Percentiles rank a stretch among this genome's conserved stretches.
These are phyloP conservation scores for Calliscelio sp. DNA, from an alignment of 2,888 invertebrate species.

Conservation along the genomic window DNA sequence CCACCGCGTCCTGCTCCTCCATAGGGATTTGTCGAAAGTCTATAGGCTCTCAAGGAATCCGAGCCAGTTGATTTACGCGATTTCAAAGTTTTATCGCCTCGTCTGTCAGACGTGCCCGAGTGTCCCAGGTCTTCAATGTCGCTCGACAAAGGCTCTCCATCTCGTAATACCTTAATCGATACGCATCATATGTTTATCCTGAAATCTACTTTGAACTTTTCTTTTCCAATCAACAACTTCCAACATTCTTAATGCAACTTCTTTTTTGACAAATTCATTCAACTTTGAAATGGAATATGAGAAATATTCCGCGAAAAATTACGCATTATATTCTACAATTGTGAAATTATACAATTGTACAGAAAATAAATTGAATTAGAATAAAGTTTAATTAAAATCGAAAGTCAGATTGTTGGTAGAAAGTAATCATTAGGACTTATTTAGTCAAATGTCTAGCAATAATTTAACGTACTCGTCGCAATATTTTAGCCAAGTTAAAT, in stretches of 20 bases:
- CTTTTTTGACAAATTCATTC: too few species aligned
- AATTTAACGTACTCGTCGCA: constrained; percentile 41
- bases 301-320: too few species aligned
- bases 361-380: too few species aligned
- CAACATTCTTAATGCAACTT: background rate
- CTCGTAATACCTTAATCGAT: constrained; percentile 46
- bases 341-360: too few species aligned
- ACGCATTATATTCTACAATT: too few species aligned
- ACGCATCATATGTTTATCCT: constrained; percentile 31
- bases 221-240: background rate
- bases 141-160: constrained; percentile 34
- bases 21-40: constrained; percentile 72
- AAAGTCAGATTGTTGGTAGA: too few species aligned
- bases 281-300: too few species aligned
- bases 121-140: constrained; percentile 45
- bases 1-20: constrained; percentile 63
- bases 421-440: constrained; percentile 27
- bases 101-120: constrained; percentile 77
- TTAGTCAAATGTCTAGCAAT: constrained; percentile 32
- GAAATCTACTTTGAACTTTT: constrained; percentile 2
- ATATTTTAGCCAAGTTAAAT: constrained; percentile 64
- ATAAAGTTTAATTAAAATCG: background rate
- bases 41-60: constrained; percentile 75
- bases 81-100: constrained; percentile 81
- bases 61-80: constrained; percentile 80